phyloP scores from a whole-genome alignment of 2,888 invertebrate species.

The Acrobeloides nanus region DNA sequence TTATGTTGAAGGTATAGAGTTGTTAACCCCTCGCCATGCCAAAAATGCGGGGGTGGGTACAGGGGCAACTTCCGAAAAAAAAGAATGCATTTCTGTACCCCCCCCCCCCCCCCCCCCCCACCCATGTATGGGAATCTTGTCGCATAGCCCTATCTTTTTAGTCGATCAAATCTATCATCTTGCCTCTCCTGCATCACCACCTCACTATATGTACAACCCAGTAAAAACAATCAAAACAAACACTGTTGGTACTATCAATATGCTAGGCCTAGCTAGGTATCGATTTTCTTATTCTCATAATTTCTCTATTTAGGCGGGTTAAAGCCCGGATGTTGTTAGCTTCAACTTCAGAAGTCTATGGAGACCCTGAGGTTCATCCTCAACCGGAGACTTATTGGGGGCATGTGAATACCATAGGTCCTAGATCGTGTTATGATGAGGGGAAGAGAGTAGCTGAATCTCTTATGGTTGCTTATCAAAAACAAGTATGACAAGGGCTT shows the following conservation, averaged over 20 bases:
- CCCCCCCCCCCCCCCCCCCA: too few species aligned
- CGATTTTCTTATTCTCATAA: conserved; percentile 5
- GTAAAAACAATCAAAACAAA: conserved; percentile 99
- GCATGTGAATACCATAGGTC: conserved; percentile 87
- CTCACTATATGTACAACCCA: conserved; percentile 98
- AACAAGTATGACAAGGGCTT: conserved; percentile 65
- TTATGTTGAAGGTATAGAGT: conserved; percentile 84
- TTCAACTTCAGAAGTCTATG: conserved; percentile 97
- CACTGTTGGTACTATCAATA: conserved; percentile 70
- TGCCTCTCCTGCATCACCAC: conserved; percentile 96
- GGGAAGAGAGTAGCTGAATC: conserved; percentile 98
- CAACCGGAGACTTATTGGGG: conserved; percentile 92
- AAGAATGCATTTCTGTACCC: too few species aligned
- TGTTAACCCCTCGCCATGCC: background rate
- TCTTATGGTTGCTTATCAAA: conserved; percentile 86
- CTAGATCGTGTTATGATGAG: conserved; percentile 92
- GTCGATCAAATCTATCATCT: conserved; percentile 83
- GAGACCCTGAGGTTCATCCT: conserved; percentile 89
- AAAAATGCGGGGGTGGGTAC: background rate
- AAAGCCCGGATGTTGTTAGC: conserved; percentile 64
- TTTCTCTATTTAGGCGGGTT: conserved; percentile 33
- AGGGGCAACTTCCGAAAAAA: too few species aligned
- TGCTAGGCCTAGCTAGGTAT: conserved; percentile 55
- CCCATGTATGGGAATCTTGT: too few species aligned
- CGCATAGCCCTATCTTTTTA: conserved; percentile 17